Evolutionary conservation across 2,888 invertebrate genomes (phyloP).

Genomic region (Chaitophorus viminalis): DNA sequence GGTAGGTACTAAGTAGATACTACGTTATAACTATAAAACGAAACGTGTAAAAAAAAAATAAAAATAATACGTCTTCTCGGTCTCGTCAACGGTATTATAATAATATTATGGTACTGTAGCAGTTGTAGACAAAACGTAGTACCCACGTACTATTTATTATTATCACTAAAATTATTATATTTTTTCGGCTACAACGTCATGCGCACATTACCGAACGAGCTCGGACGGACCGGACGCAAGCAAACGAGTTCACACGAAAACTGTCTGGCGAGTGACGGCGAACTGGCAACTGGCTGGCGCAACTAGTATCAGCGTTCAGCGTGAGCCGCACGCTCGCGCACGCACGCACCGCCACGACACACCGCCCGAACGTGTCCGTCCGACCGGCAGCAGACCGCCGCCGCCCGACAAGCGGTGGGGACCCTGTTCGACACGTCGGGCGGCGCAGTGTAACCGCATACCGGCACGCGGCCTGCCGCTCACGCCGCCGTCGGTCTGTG

Average conservation of each 20-base stretch:
- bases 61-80: not conserved
- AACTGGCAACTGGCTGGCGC: not conserved
- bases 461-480: constrained; percentile 14
- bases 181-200: constrained; percentile 28
- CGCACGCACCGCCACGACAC: constrained; percentile 26
- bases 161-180: not conserved
- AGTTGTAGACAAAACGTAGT: too few relatives aligned
- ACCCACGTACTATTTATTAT: not conserved
- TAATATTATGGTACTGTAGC: not conserved
- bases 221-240: constrained; percentile 51
- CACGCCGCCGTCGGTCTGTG: not conserved
- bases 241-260: constrained; percentile 48
- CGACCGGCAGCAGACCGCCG: too few relatives aligned
- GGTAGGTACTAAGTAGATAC: too few relatives aligned
- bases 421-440: constrained; percentile 14
- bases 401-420: constrained; percentile 21
- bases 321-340: not conserved
- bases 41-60: too few relatives aligned
- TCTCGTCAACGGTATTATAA: not conserved
- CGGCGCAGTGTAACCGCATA: constrained; percentile 52
- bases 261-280: not conserved
- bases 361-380: not conserved
- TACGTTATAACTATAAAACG: not conserved
- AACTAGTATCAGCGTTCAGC: constrained; percentile 43
- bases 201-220: constrained; percentile 45